Evolutionary conservation across 64 coral and sea anemone species (phyloP), one percentile per base, ranked within the genome.

Genomic region (Stylophora pistillata): DNA sequence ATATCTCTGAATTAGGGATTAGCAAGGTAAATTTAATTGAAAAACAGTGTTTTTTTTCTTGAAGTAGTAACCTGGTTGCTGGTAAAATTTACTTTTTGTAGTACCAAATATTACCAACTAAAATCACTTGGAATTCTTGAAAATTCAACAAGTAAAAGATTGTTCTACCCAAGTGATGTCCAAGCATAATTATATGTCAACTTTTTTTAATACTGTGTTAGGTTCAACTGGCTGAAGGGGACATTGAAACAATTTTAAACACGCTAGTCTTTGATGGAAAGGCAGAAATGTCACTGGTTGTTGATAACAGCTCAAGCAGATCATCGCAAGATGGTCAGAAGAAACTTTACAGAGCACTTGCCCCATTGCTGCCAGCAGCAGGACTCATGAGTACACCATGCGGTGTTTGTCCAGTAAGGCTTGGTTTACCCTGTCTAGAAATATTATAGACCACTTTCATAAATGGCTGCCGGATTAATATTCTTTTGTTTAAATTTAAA

Each of bases 191-290:
- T 30, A 18, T 30, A 18, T 25, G 25, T 77, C 10, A 30, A 58
- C 5, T 59, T n/a, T 28, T 28, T 63, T 15, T 18, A 61, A 10
- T 56, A 56, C 55, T 31, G 13, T 0, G 74, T 32, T 13, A 98
- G 96, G 93, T 98, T 76, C 93, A 98, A 29, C 87, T 98, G 31
- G 88, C 93, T 15, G 81, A 95, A 53, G 87, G 86, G 56, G 96
- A 98, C 33, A 98, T 98, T 21, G 96, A 98, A 78, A 98, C 96
- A 78, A 98, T 98, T 64, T 78, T 98, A 5, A 87, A 95, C 73
- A 98, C 96, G 20, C 70, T 98, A 41, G 81, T 98, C 30, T 98
- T 92, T 93, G 96, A 98, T 88, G 96, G 96, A n/a, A 95, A 95
- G 71, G 93, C 86, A 23, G 93, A 98, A 88, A 95, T 82, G 15